Conservation (phyloP, 2,797 vertebrate genomes). For the Tragopan temminckii region DNA sequence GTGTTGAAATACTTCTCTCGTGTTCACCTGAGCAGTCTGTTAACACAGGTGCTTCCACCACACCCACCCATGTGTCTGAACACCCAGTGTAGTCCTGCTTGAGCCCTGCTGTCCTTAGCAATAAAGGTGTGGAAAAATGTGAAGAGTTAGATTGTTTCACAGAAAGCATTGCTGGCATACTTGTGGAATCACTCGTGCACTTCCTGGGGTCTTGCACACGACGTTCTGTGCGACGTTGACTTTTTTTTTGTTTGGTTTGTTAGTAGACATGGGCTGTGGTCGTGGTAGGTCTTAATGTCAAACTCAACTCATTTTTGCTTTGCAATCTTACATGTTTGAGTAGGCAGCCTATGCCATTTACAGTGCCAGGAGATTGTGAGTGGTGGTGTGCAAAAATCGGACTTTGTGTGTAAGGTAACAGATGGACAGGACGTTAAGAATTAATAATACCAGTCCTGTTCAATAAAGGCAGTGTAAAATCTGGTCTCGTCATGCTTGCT, state of each 20-base stretch:
- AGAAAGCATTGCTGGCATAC: neutral
- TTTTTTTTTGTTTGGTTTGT: neutral
- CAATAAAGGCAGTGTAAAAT: neutral
- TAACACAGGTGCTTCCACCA: conserved; percentile 24
- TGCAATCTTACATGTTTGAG: neutral
- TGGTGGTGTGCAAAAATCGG: neutral
- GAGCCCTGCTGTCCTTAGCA: neutral
- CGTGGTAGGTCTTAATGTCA: neutral
- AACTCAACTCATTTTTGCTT: neutral
- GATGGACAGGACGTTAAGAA: neutral
- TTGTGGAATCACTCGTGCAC: neutral
- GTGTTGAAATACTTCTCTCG: conserved; percentile 10
- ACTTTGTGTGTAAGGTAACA: neutral
- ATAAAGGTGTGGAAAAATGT: neutral
- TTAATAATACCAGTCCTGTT: neutral
- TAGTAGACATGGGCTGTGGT: neutral
- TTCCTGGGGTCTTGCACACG: neutral
- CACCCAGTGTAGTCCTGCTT: neutral
- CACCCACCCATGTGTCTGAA: neutral
- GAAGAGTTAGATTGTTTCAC: neutral
- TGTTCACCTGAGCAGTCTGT: neutral
- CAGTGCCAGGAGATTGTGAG: neutral
- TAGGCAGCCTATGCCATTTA: neutral
- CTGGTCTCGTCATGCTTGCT: neutral
- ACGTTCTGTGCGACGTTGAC: neutral